Conservation (phyloP, 2,797 vertebrate species). For the Propithecus deckenii region DNA sequence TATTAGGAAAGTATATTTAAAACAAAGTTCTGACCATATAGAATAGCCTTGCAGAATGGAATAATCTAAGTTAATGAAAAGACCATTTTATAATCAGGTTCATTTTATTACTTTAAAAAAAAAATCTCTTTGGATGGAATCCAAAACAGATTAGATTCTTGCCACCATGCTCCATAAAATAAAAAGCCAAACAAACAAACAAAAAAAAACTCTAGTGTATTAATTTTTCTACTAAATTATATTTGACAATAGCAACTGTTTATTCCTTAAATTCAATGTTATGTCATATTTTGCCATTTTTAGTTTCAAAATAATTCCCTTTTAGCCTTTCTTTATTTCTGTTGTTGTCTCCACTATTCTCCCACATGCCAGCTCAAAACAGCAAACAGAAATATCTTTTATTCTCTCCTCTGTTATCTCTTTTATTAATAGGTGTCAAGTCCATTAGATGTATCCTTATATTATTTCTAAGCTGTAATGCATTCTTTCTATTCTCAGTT, state of each 20-base stretch:
- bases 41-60: neutral
- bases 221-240: neutral
- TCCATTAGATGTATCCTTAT: neutral
- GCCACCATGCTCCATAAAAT: neutral
- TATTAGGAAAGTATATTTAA: constrained; percentile 13
- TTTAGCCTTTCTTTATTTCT: neutral
- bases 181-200: neutral
- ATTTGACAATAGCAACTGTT: neutral
- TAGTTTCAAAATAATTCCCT: neutral
- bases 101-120: neutral
- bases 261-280: neutral
- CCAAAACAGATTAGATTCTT: neutral
- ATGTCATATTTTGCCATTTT: neutral
- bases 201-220: neutral
- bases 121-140: neutral
- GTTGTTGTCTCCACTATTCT: neutral
- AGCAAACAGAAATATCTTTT: neutral
- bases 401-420: neutral
- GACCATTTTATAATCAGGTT: neutral
- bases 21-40: neutral
- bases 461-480: neutral
- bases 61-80: neutral
- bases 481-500: neutral
- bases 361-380: neutral
- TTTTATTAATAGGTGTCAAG: neutral